Conservation (phyloP, 2,888 invertebrate genomes). For the Leucozona laternaria region DNA sequence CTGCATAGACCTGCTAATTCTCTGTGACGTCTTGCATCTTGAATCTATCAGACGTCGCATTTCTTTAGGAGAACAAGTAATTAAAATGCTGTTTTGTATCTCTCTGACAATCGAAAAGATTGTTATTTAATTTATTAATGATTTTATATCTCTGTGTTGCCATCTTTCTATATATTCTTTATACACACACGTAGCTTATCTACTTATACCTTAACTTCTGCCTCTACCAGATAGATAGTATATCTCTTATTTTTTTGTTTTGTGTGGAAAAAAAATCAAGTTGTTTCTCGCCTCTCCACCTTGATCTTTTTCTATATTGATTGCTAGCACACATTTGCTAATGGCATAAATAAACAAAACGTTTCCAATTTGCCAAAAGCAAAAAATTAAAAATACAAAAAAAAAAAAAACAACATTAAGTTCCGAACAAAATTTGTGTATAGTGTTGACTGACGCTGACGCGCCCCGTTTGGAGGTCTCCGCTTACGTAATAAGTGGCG, state of each 20-base stretch:
- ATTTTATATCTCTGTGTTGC: conserved; percentile 51
- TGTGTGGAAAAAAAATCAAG: conserved; percentile 4
- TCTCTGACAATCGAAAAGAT: conserved; percentile 57
- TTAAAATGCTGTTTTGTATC: conserved; percentile 68
- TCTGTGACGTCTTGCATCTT: conserved; percentile 17
- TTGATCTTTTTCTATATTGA: conserved; percentile 35
- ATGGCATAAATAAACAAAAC: conserved; percentile 69
- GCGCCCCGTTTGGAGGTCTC: conserved; percentile 60
- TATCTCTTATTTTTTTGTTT: conserved; percentile 32
- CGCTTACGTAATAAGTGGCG: conserved; percentile 74
- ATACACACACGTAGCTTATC: background rate
- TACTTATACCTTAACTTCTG: background rate
- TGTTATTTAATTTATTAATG: conserved; percentile 69
- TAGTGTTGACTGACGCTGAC: conserved; percentile 59
- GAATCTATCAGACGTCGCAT: conserved; percentile 61
- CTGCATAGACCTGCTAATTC: background rate
- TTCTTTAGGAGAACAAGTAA: conserved; percentile 59
- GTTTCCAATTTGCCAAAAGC: conserved; percentile 53
- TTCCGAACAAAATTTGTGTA: conserved; percentile 40
- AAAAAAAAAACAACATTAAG: conserved; percentile 17
- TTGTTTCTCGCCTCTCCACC: conserved; percentile 2
- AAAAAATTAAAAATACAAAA: conserved; percentile 5
- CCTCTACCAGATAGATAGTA: conserved; percentile 8
- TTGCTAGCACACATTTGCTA: conserved; percentile 67
- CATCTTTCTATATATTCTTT: conserved; percentile 21